Evolutionary conservation across 2,113 vertebrate genomes (phyloP).

Genomic region (Bos indicus): DNA sequence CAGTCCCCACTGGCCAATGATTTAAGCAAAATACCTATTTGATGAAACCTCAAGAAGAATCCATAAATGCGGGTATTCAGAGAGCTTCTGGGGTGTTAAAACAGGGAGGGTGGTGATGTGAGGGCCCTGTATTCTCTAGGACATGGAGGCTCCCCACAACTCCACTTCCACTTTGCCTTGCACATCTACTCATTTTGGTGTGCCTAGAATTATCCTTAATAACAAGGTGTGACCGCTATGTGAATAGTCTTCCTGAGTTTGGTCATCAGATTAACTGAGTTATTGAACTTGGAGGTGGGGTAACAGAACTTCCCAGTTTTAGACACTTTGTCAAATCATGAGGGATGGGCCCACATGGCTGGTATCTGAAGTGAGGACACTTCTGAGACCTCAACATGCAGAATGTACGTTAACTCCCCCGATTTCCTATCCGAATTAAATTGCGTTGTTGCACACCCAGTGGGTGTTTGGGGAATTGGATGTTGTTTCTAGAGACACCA

Average conservation of each 20-base stretch:
- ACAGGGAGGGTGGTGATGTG: no score
- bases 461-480: neutral
- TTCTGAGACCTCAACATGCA: neutral
- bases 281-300: neutral
- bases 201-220: neutral
- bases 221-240: fast-evolving
- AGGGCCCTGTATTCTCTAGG: no score
- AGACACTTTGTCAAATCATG: neutral
- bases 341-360: neutral
- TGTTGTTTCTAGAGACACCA: neutral
- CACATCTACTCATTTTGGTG: no score
- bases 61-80: no score
- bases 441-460: fast-evolving
- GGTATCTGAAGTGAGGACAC: neutral
- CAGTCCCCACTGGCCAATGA: neutral
- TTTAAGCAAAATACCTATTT: neutral
- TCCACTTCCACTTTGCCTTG: no score
- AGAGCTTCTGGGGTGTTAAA: no score
- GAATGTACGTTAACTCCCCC: fast-evolving
- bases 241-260: neutral
- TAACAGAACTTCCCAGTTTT: neutral
- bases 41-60: neutral
- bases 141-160: no score
- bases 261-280: neutral
- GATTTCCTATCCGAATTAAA: neutral